Conservation (phyloP, 2,113 vertebrate genomes). For the Trinectes maculatus region DNA sequence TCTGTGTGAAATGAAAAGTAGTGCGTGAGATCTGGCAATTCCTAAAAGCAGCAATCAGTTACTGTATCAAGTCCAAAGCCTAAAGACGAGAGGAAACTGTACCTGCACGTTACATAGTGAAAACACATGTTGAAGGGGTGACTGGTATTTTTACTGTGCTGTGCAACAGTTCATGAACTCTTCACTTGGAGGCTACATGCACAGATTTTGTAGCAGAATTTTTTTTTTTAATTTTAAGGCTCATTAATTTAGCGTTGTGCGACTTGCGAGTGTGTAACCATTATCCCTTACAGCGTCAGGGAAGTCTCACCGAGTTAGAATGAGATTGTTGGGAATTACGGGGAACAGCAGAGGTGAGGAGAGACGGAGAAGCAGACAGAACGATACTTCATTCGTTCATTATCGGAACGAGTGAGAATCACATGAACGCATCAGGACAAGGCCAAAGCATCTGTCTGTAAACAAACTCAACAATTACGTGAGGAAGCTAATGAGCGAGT, state of each 20-base stretch:
- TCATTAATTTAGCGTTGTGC: conserved; percentile 31
- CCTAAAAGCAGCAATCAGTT: conserved; percentile 73
- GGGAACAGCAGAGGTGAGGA: conserved; percentile 46
- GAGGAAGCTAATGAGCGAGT: conserved; percentile 59
- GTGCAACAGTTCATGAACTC: conserved; percentile 43
- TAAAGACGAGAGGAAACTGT: conserved; percentile 45
- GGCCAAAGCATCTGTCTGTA: conserved; percentile 60
- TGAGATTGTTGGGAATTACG: conserved; percentile 66
- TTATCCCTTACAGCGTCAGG: conserved; percentile 58
- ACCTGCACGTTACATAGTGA: conserved; percentile 59
- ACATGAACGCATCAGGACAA: conserved; percentile 59
- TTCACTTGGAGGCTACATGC: conserved; percentile 28
- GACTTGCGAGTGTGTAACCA: conserved; percentile 23
- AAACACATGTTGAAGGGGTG: conserved; percentile 68
- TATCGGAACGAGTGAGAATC: conserved; percentile 77
- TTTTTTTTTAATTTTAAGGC: conserved; percentile 14
- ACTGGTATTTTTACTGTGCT: conserved; percentile 54
- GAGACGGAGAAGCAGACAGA: conserved; percentile 35
- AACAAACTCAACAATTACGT: conserved; percentile 72
- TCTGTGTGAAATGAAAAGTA: conserved; percentile 50
- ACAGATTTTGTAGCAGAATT: conserved; percentile 10
- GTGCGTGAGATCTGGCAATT: conserved; percentile 62
- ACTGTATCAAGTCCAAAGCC: conserved; percentile 66
- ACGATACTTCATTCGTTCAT: conserved; percentile 73
- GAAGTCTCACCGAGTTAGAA: conserved; percentile 80